Evolutionary conservation across 2,797 vertebrate genomes (phyloP).

Genomic region (Syngnathus acus): DNA sequence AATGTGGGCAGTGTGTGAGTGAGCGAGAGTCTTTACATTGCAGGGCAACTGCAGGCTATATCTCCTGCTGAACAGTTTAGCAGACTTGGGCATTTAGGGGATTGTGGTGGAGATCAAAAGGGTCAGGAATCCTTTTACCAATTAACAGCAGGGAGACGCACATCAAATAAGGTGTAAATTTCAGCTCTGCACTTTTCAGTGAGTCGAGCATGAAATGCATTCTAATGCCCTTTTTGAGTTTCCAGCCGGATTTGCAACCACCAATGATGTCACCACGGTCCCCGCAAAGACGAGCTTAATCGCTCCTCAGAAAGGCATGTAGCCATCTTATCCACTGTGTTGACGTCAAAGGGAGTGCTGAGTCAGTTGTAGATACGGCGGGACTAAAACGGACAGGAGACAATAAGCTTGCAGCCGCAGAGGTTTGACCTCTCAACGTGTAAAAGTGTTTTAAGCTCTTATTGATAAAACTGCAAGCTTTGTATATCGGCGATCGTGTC

Average conservation of each 20-base stretch:
- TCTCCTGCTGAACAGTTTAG: slow-evolving; percentile 83
- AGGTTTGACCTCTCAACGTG: slow-evolving; percentile 39
- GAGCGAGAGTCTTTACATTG: slow-evolving; percentile 65
- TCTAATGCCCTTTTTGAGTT: slow-evolving; percentile 79
- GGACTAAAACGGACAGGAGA: slow-evolving; percentile 51
- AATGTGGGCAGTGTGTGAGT: slow-evolving; percentile 47
- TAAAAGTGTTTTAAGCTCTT: slow-evolving; percentile 34
- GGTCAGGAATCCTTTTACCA: slow-evolving; percentile 85
- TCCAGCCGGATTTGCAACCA: slow-evolving; percentile 72
- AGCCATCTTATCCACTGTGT: slow-evolving; percentile 72
- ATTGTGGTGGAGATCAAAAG: slow-evolving; percentile 85
- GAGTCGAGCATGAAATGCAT: slow-evolving; percentile 83
- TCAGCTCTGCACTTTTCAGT: slow-evolving; percentile 84
- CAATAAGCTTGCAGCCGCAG: slow-evolving; percentile 53
- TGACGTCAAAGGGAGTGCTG: slow-evolving; percentile 78
- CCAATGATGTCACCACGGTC: slow-evolving; percentile 75
- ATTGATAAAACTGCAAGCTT: slow-evolving; percentile 64
- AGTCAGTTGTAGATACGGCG: slow-evolving; percentile 76
- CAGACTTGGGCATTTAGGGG: slow-evolving; percentile 85
- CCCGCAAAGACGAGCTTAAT: slow-evolving; percentile 77
- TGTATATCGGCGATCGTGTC: slow-evolving; percentile 41
- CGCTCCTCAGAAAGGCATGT: slow-evolving; percentile 71
- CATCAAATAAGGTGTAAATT: slow-evolving; percentile 90
- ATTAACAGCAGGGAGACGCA: slow-evolving; percentile 83
- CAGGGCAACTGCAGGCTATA: slow-evolving; percentile 76